A percentile compares a stretch with the other conserved stretches of the same genome.
phyloP scores from a whole-genome alignment of 2,888 invertebrate genomes.

The Chloroclysta siterata region DNA sequence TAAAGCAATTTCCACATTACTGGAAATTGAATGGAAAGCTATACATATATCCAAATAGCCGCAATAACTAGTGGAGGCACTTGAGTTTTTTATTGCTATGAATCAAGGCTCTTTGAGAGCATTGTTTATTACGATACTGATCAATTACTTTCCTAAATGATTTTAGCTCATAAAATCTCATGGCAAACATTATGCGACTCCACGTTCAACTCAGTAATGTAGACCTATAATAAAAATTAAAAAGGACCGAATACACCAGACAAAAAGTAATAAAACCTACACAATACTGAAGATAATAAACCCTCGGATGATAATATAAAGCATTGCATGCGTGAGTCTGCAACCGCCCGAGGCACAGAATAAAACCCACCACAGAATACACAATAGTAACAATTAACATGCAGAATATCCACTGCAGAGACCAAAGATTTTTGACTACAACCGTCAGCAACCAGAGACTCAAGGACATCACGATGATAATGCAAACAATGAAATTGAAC shows the following conservation, averaged over 20 bases:
- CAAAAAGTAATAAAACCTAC: slow-evolving; percentile 33
- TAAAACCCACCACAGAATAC: slow-evolving; percentile 25
- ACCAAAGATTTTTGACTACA: neutral
- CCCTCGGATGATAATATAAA: slow-evolving; percentile 36
- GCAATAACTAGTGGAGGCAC: slow-evolving; percentile 11
- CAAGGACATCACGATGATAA: neutral
- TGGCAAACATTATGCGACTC: slow-evolving; percentile 7
- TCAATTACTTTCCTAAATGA: neutral
- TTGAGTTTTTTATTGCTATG: slow-evolving; percentile 7
- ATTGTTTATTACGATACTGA: neutral
- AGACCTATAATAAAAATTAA: slow-evolving; percentile 19
- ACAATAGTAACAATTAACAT: slow-evolving; percentile 3
- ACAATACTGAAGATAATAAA: slow-evolving; percentile 41
- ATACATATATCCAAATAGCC: slow-evolving; percentile 13
- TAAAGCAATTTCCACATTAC: slow-evolving; percentile 27
- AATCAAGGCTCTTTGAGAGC: neutral
- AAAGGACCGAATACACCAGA: slow-evolving; percentile 18
- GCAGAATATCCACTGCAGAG: slow-evolving; percentile 9
- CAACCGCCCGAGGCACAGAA: slow-evolving; percentile 31
- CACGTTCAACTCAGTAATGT: slow-evolving; percentile 15
- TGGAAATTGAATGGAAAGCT: slow-evolving; percentile 22
- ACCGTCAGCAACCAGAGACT: neutral
- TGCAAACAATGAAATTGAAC: no score
- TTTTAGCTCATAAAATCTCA: neutral
- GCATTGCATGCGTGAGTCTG: slow-evolving; percentile 39